A percentile compares a stretch with the other conserved stretches of the same genome.
Conservation (phyloP, 1,140 invertebrate genomes). For the Aethina tumida region DNA sequence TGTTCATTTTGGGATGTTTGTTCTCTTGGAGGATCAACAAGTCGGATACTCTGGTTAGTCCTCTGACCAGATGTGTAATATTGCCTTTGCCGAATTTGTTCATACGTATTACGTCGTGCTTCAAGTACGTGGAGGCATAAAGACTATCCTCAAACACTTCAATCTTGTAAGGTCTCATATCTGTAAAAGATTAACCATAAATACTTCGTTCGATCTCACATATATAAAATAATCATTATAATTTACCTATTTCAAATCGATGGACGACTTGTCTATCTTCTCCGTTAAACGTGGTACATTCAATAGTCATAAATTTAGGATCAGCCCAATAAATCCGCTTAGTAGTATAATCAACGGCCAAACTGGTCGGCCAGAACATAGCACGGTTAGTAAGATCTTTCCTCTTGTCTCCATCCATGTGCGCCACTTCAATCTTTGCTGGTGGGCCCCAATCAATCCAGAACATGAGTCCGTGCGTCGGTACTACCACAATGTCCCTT, state of each 20-base stretch:
- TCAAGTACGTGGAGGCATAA: conserved; percentile 54
- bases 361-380: conserved; percentile 54
- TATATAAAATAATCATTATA: not conserved
- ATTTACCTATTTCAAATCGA: conserved; percentile 40
- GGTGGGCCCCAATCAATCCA: conserved; percentile 38
- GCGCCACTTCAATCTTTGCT: conserved; percentile 50
- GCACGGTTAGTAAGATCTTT: conserved; percentile 43
- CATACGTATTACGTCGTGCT: conserved; percentile 53
- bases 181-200: conserved; percentile 25
- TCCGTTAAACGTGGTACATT: conserved; percentile 56
- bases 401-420: conserved; percentile 54
- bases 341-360: conserved; percentile 59
- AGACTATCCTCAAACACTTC: conserved; percentile 66
- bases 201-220: not conserved
- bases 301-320: conserved; percentile 54
- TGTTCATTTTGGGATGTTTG: conserved; percentile 45
- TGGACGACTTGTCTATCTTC: conserved; percentile 48
- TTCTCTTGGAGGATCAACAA: conserved; percentile 58
- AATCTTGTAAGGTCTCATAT: conserved; percentile 52
- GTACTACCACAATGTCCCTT: conserved; percentile 56
- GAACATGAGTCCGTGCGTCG: conserved; percentile 42
- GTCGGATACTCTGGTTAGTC: conserved; percentile 48
- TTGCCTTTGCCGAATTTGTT: conserved; percentile 59
- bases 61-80: conserved; percentile 43
- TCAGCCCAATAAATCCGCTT: conserved; percentile 68